phyloP scores from a whole-genome alignment of 2,797 vertebrate genomes.

The Bovichtus diacanthus region DNA sequence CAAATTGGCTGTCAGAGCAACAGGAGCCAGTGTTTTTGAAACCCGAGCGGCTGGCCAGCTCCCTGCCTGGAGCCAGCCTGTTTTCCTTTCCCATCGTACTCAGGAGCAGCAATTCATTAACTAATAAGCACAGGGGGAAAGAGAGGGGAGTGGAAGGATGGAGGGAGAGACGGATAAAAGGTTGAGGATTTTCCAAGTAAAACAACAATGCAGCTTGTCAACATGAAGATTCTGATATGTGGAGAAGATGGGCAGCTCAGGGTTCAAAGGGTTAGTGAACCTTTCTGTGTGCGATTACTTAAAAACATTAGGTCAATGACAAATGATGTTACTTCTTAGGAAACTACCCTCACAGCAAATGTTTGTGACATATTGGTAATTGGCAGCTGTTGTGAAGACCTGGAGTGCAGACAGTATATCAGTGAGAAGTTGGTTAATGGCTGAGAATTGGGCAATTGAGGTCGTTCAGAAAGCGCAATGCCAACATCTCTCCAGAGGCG shows the following conservation, averaged over 20 bases:
- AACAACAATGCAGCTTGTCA: conserved; percentile 27
- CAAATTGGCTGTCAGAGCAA: conserved; percentile 84
- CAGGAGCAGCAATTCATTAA: conserved; percentile 83
- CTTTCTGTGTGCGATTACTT: background rate
- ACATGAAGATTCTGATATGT: conserved; percentile 23
- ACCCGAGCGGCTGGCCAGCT: conserved; percentile 77
- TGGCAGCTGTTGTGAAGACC: background rate
- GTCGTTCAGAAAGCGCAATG: conserved; percentile 43
- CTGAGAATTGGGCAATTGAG: conserved; percentile 5
- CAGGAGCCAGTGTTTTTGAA: conserved; percentile 84
- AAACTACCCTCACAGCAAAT: background rate
- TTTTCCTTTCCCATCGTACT: conserved; percentile 82
- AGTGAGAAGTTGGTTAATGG: background rate
- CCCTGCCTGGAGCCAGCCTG: conserved; percentile 76
- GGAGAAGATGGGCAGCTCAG: background rate
- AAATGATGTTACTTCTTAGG: background rate
- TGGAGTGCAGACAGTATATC: background rate
- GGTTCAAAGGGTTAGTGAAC: background rate
- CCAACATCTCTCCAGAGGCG: conserved; percentile 54
- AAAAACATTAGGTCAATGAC: background rate
- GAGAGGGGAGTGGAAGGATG: background rate
- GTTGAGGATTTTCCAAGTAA: conserved; percentile 44
- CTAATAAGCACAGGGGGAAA: conserved; percentile 72
- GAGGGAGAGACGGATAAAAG: conserved; percentile 5
- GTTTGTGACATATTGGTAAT: background rate